phyloP scores from a whole-genome alignment of 1,140 invertebrate species.

The Asobara japonica region DNA sequence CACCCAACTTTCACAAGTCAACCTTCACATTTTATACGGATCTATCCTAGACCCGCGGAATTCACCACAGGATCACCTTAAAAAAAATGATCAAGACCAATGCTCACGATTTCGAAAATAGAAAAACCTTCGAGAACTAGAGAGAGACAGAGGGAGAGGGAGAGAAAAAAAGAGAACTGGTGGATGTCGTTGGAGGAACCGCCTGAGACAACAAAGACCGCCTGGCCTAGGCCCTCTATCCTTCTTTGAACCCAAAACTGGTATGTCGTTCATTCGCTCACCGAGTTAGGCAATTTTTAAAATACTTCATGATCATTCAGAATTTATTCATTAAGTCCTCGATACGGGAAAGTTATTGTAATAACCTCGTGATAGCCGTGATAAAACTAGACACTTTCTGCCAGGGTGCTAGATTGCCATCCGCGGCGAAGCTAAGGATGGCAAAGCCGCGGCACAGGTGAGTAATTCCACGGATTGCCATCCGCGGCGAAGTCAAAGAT shows the following conservation, averaged over 20 bases:
- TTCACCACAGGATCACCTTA: not conserved
- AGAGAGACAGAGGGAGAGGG: not conserved
- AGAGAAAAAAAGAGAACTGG: not conserved
- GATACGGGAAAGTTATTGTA: too few species aligned
- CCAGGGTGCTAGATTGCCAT: too few species aligned
- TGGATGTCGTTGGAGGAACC: not conserved
- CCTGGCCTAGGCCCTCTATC: not conserved
- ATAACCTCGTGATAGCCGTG: too few species aligned
- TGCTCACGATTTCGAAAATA: not conserved
- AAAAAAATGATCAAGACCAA: not conserved
- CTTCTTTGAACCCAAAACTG: not conserved
- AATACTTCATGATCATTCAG: too few species aligned
- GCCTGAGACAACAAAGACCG: conserved; percentile 9
- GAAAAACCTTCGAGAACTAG: not conserved
- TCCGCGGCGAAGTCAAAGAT: too few species aligned
- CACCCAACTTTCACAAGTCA: too few species aligned
- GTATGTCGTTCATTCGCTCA: not conserved
- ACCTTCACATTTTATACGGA: not conserved
- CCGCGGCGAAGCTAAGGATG: too few species aligned
- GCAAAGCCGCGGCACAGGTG: too few species aligned
- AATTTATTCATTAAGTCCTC: too few species aligned
- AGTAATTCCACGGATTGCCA: too few species aligned
- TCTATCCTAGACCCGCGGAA: not conserved
- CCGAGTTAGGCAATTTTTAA: not conserved
- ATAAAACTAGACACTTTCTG: too few species aligned